phyloP scores from a whole-genome alignment of 2,797 vertebrate species.

The Acridotheres tristis region DNA sequence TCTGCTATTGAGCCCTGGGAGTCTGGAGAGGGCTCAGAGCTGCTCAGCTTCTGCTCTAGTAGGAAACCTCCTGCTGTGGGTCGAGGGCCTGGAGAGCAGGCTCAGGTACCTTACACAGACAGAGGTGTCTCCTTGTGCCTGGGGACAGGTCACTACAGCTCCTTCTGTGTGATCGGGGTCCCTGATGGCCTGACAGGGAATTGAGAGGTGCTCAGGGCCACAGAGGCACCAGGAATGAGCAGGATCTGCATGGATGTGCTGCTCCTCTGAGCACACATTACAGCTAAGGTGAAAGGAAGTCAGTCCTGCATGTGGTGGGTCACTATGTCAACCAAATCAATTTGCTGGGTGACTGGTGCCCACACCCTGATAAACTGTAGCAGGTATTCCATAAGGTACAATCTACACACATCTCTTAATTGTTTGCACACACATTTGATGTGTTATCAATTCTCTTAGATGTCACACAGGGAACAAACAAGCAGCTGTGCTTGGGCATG shows the following conservation, averaged over 20 bases:
- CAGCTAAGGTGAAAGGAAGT: background rate
- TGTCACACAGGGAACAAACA: background rate
- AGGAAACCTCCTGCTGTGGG: background rate
- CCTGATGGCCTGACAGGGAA: background rate
- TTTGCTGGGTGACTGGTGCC: background rate
- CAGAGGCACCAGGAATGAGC: background rate
- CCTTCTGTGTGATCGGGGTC: rapidly evolving
- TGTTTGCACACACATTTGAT: background rate
- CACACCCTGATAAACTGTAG: background rate
- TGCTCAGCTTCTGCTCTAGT: background rate
- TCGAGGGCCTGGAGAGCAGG: background rate
- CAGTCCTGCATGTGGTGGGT: background rate
- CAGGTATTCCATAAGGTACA: background rate
- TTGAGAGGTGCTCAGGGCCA: background rate
- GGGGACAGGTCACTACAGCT: background rate
- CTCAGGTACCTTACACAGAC: background rate
- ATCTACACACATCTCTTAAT: background rate
- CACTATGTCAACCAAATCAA: background rate
- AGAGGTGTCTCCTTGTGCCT: background rate
- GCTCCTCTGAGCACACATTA: background rate
- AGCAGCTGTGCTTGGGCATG: background rate
- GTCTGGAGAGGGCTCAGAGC: background rate
- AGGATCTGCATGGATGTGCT: background rate
- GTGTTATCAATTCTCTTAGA: background rate
- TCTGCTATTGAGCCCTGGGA: background rate